Evolutionary conservation across 1,140 invertebrate genomes (phyloP).

Genomic region (Pseudobourletiella spinata): DNA sequence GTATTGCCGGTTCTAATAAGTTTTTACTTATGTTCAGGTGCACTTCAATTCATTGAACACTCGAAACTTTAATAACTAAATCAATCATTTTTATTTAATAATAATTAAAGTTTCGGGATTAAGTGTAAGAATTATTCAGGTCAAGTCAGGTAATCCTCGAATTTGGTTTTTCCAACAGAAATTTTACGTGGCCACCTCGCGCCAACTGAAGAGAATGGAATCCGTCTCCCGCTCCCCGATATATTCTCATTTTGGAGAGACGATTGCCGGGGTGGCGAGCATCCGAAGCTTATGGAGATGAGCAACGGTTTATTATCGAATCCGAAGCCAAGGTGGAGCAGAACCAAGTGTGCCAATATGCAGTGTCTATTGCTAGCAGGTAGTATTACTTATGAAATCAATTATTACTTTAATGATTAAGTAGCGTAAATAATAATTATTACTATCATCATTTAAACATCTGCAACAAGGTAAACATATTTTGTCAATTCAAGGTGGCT

Average conservation of each 20-base stretch:
- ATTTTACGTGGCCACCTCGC: slow-evolving; percentile 83
- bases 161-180: slow-evolving; percentile 50
- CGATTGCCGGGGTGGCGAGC: slow-evolving; percentile 52
- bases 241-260: slow-evolving; percentile 96
- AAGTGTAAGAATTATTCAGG: not conserved
- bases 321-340: slow-evolving; percentile 75
- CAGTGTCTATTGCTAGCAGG: slow-evolving; percentile 74
- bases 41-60: no score
- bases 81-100: not conserved
- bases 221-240: slow-evolving; percentile 95
- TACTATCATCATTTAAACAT: no score
- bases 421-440: not conserved
- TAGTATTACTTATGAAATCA: slow-evolving; percentile 30
- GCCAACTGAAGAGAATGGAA: slow-evolving; percentile 90
- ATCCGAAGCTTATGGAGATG: slow-evolving; percentile 68
- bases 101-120: not conserved
- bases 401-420: not conserved
- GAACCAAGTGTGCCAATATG: slow-evolving; percentile 82
- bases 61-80: not conserved
- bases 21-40: slow-evolving; percentile 75
- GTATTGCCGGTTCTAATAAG: slow-evolving; percentile 74
- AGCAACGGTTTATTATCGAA: slow-evolving; percentile 68
- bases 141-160: not conserved
- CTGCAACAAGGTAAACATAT: no score
- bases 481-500: not conserved